Evolutionary conservation across 2,888 invertebrate species (phyloP), one percentile per base, ranked within the genome.

Genomic region (Coremacera marginata): DNA sequence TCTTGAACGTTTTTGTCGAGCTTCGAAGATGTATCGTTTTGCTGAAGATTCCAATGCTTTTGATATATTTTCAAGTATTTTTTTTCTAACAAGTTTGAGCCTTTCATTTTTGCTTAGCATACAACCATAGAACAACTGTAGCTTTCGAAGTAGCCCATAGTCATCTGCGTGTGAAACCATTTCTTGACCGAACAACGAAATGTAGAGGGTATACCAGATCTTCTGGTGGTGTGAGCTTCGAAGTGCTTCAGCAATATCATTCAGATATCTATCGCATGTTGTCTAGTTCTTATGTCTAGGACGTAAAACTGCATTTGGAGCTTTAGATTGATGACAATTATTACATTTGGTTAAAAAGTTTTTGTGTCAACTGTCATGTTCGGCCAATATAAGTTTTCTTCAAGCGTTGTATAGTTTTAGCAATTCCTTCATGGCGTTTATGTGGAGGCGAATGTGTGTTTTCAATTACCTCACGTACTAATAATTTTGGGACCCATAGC

Each of bases 361-460:
- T 77, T 77, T 7, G 73, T 68, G 31, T 73, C 68, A 7, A 60
- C 49, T 44, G 60, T 52, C 73, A 77, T 68, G 1, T 57, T 52
- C n/a, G 75, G 77, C 77, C 77, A 79, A 62, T 34, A 77, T 7
- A 74, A 72, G 51, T 4, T 77, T 77, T 67, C 37, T 49, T 73
- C 76, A n/a, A n/a, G n/a, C n/a, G n/a, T n/a, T n/a, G n/a, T 16
- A 78, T 55, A 3, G 70, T 75, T 71, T 75, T 79, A 7, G 63
- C 70, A 9, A 75, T 75, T 25, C 72, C 68, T n/a, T n/a, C n/a
- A 31, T 76, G 78, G 1, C 70, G 51, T 34, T 74, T 74, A 22
- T 77, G 68, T 3, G 75, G 63, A 31, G 73, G 72, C 16, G 67
- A 14, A 44, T 79, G 77, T 2, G 74, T 74, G 16, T 44, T 67